A percentile compares a stretch with the other conserved stretches of the same genome.
Conservation (phyloP, 2,888 invertebrate species). For the Meta bourneti region DNA sequence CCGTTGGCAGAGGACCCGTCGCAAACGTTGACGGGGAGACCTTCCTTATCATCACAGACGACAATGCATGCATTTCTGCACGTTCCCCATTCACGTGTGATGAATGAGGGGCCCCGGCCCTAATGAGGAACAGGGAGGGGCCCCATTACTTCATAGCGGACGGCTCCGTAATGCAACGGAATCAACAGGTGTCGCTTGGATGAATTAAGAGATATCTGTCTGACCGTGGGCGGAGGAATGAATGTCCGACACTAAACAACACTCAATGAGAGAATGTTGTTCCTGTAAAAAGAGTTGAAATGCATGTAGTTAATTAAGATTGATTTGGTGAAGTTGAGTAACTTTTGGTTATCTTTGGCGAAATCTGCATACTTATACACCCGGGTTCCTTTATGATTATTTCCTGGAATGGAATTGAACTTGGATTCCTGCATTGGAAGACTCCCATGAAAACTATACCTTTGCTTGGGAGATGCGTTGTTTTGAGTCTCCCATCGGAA, state of each 20-base stretch:
- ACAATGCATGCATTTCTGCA: conserved; percentile 32
- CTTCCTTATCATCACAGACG: too few relatives aligned
- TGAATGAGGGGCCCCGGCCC: neutral
- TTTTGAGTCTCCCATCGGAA: neutral
- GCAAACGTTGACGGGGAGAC: too few relatives aligned
- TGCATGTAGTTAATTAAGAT: neutral
- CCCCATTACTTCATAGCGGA: neutral
- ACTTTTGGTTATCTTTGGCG: neutral
- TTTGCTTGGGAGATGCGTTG: neutral
- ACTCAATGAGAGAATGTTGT: neutral
- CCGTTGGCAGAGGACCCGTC: neutral
- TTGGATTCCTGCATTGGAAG: neutral
- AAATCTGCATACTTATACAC: neutral
- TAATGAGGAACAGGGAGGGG: conserved; percentile 18
- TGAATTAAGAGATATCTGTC: neutral
- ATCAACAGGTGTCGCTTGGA: neutral
- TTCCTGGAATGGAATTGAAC: neutral
- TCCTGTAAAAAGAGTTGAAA: neutral
- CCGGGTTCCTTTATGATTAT: neutral
- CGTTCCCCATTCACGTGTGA: conserved; percentile 11
- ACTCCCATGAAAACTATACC: neutral
- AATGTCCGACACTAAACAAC: neutral
- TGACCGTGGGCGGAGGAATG: neutral
- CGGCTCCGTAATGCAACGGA: too few relatives aligned
- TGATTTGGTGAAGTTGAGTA: neutral